Base-by-base conservation (phyloP, 2,113 vertebrate genomes). In the Gasterosteus nipponicus region DNA sequence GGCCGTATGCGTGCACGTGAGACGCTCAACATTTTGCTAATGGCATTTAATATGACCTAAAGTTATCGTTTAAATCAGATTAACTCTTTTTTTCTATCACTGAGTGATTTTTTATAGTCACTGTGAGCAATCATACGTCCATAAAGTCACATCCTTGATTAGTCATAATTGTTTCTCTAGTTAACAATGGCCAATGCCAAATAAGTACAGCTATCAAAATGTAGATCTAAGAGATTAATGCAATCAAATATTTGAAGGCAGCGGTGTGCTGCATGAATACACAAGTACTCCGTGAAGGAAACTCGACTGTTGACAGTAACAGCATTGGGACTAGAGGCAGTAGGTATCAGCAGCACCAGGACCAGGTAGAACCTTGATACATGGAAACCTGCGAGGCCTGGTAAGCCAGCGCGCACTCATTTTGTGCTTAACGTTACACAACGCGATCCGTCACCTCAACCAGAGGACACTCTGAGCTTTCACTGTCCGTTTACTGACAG, bases 401-500 rank as follows among this genome's bases (percentile, higher is more conserved):
- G 22, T 26, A 26, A 26, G 1, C 1, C 22, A 26, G 22, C 22
- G 22, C 22, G 22, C 49, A 59, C 35, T 61, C 58, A 75, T 74
- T 75, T 49, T 68, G 61, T 46, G 72, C 46, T 78, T 69, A 26
- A 72, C 14, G 41, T 66, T 29, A 7, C 56, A 38, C 31, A 58
- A 44, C 39, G 26, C 51, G 72, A 38, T 60, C 60, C 53, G 46
- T 58, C 77, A 73, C n/a, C 67, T 67, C 7, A 42, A 57, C 61
- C 5, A 41, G 9, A 33, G 2, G 41, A 26, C 19, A 51, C 29
- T 57, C 12, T 11, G 0, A 35, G 22, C 73, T 74, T 53, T 74
- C 31, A 57, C 65, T 70, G 71, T 51, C 47, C 79, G 64, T 73
- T 73, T 71, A 62, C 74, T 71, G 56, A 77, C 60, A 77, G 64